A percentile compares a stretch with the other conserved stretches of the same genome.
These are phyloP conservation scores for Diceros bicornis DNA, from an alignment of 2,797 vertebrate species.

Conservation along the genomic window DNA sequence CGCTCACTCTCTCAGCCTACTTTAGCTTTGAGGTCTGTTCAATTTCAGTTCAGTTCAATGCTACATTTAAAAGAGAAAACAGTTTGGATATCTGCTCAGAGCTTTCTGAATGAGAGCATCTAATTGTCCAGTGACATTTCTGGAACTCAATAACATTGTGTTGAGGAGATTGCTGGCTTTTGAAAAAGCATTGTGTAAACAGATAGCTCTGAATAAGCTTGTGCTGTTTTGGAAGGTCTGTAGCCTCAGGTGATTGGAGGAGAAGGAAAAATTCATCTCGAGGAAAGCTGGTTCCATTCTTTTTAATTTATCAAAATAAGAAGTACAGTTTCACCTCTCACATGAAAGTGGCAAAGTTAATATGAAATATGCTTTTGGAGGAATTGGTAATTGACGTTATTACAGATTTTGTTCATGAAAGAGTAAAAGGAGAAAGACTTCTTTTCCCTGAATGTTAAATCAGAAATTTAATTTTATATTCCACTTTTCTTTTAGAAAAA, in stretches of 20 bases:
- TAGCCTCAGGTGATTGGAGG: constrained; percentile 15
- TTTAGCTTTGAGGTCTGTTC: not conserved
- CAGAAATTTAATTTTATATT: constrained; percentile 79
- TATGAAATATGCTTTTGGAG: constrained; percentile 74
- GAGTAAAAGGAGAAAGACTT: not conserved
- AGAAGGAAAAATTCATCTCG: constrained; percentile 64
- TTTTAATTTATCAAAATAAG: constrained; percentile 77
- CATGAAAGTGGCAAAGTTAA: constrained; percentile 77
- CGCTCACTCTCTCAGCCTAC: not conserved
- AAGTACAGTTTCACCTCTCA: constrained; percentile 73
- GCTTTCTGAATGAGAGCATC: constrained; percentile 29
- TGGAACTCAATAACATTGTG: constrained; percentile 56
- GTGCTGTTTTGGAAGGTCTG: not conserved
- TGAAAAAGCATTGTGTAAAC: constrained; percentile 49
- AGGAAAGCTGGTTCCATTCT: constrained; percentile 51
- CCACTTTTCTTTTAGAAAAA: constrained; percentile 56
- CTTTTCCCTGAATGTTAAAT: constrained; percentile 71
- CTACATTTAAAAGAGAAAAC: not conserved
- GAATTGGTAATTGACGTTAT: constrained; percentile 81
- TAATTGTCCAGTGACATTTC: constrained; percentile 74
- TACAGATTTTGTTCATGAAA: constrained; percentile 74
- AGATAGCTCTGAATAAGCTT: not conserved
- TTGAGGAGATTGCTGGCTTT: constrained; percentile 55
- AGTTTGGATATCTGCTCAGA: constrained; percentile 32
- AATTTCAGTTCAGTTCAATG: constrained; percentile 21